Evolutionary conservation across 2,113 vertebrate species (phyloP), one percentile per base, ranked within the genome.

Genomic region (Malurus melanocephalus): DNA sequence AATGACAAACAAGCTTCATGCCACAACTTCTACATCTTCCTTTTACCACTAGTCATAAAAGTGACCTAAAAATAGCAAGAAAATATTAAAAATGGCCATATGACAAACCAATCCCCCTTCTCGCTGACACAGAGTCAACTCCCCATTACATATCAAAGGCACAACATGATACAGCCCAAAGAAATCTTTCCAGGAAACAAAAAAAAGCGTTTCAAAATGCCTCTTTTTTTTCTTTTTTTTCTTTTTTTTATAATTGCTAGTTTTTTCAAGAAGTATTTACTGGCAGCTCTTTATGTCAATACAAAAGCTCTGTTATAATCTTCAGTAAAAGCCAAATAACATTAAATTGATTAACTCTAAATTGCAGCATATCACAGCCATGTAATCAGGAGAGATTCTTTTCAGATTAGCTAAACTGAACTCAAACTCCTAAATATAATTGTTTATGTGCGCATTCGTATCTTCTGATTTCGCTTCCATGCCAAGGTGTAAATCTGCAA

Each of bases 341-440:
- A 85, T 46, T 79, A 33, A 85, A 64, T 51, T 48, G 42, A 87
- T 88, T 87, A 92, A 68, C 77, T 86, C 67, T 82, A 90, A 92
- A n/a, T 77, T 80, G 87, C 80, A 94, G 79, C 64, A 68, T 68
- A 71, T 80, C 65, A 67, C 64, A 91, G 74, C 80, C 83, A 87
- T 15, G 13, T 62, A 66, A 74, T 61, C 83, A 61, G n/a, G 52
- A 79, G 55, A 85, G 27, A 62, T 61, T 80, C 38, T 46, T 89
- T 46, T 65, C 71, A 59, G 48, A 52, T 59, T 19, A 85, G 60
- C 46, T 75, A 55, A 86, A 75, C 38, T 66, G 75, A 92, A 83
- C 23, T 82, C 66, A 79, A n/a, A 83, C 13, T 43, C 55, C 57
- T 75, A 69, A 82, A 53, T 28, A 18, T 7, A 4, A 53, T 49